Conservation (phyloP, 2,797 vertebrate genomes). For the Pempheris klunzingeri region DNA sequence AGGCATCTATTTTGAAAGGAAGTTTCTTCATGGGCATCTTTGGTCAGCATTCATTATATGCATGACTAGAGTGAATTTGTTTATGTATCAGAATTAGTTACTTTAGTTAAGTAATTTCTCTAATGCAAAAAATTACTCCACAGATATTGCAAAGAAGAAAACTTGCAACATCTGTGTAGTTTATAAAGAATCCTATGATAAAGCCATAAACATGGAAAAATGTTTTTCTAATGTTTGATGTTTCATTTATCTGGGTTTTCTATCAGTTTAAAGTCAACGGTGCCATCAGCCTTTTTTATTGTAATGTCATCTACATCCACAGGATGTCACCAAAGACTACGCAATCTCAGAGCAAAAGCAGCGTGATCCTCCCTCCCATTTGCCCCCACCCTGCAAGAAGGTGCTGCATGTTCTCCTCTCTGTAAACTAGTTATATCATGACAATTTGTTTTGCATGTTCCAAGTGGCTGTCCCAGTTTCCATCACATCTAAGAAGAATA, state of each 20-base stretch:
- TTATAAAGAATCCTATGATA: not conserved
- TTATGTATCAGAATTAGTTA: not conserved
- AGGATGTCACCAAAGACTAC: slow-evolving; percentile 63
- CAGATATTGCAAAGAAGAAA: too few relatives aligned
- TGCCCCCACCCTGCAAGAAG: too few relatives aligned
- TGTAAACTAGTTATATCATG: not conserved
- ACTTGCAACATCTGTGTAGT: not conserved
- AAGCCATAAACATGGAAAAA: not conserved
- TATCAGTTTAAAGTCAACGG: not conserved
- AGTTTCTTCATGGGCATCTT: not conserved
- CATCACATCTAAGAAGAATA: not conserved
- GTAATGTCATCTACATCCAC: slow-evolving; percentile 45
- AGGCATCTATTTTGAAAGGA: not conserved
- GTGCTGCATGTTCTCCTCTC: not conserved
- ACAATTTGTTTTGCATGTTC: not conserved
- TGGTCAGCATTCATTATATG: not conserved
- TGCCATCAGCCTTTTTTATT: not conserved
- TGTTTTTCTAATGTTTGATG: not conserved
- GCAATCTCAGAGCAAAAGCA: not conserved
- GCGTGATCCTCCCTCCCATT: rapidly evolving
- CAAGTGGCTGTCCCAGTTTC: not conserved
- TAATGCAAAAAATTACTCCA: not conserved
- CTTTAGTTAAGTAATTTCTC: not conserved
- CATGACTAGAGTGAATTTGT: not conserved
- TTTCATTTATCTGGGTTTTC: not conserved